Evolutionary conservation across 2,888 invertebrate species (phyloP).

Genomic region (Bombylius major): DNA sequence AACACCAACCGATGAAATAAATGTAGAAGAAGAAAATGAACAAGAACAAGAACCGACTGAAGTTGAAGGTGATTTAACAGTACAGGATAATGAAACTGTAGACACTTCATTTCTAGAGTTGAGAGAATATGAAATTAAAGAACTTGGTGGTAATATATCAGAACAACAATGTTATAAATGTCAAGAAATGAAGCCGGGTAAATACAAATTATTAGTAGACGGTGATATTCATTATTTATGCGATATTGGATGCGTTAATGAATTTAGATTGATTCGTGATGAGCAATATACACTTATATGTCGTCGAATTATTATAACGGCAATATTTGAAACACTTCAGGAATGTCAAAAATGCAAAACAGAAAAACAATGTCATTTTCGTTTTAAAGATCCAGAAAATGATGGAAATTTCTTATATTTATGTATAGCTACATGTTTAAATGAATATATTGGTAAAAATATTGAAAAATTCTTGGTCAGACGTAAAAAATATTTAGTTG

Average conservation of each 20-base stretch:
- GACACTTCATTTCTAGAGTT: conserved; percentile 15
- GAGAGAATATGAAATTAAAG: conserved; percentile 35
- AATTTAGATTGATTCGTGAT: conserved; percentile 29
- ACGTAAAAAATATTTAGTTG: conserved; percentile 40
- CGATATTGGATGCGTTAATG: conserved; percentile 38
- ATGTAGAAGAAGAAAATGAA: conserved; percentile 44
- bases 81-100: conserved; percentile 26
- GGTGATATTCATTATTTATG: conserved; percentile 36
- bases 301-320: conserved; percentile 30
- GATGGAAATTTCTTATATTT: conserved; percentile 41
- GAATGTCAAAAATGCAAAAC: conserved; percentile 26
- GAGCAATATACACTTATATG: conserved; percentile 16
- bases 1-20: conserved; percentile 39
- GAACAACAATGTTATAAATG: conserved; percentile 41
- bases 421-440: conserved; percentile 40
- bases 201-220: conserved; percentile 32
- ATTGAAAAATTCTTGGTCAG: conserved; percentile 43
- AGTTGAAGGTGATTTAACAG: conserved; percentile 38
- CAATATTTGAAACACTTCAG: conserved; percentile 25
- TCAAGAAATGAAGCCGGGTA: conserved; percentile 28
- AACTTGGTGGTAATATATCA: conserved; percentile 24
- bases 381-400: conserved; percentile 34
- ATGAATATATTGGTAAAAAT: conserved; percentile 42
- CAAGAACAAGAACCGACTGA: conserved; percentile 20
- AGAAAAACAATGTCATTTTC: conserved; percentile 28